phyloP scores from a whole-genome alignment of 2,113 vertebrate genomes.

The Chloebia gouldiae region DNA sequence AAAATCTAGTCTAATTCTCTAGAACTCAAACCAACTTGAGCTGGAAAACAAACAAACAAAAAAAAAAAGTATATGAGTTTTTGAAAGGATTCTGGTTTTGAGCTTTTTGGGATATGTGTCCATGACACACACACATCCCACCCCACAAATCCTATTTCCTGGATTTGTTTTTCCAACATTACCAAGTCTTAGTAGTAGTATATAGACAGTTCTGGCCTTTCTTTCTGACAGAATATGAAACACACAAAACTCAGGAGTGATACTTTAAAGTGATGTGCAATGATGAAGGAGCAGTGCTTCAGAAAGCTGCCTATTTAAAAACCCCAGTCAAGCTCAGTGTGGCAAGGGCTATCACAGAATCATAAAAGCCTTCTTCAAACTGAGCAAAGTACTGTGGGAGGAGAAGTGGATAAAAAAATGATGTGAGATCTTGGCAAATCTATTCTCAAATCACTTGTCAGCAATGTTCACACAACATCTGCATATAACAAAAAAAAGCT shows the following conservation, averaged over 20 bases:
- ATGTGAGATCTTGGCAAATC: not conserved
- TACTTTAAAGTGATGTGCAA: not conserved
- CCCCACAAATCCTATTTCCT: not conserved
- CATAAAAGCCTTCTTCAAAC: not conserved
- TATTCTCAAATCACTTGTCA: not conserved
- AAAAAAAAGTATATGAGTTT: not conserved
- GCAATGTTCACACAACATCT: not conserved
- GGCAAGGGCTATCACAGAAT: not conserved
- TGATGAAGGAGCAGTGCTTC: not conserved
- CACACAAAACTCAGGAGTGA: fast-evolving
- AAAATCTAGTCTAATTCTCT: not conserved
- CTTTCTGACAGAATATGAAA: not conserved
- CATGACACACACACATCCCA: not conserved
- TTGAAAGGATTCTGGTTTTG: not conserved
- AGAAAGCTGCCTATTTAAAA: not conserved
- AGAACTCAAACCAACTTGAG: not conserved
- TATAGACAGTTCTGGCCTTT: not conserved
- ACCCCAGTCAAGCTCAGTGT: not conserved
- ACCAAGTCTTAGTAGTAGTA: not conserved
- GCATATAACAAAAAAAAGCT: not conserved
- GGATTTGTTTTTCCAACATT: not conserved
- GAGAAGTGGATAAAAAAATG: not conserved
- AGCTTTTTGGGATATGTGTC: not conserved
- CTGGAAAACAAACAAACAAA: not conserved
- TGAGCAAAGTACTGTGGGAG: not conserved